A percentile compares a stretch with the other conserved stretches of the same genome.
phyloP scores from a whole-genome alignment of 2,113 vertebrate species.

The Galbula dea region DNA sequence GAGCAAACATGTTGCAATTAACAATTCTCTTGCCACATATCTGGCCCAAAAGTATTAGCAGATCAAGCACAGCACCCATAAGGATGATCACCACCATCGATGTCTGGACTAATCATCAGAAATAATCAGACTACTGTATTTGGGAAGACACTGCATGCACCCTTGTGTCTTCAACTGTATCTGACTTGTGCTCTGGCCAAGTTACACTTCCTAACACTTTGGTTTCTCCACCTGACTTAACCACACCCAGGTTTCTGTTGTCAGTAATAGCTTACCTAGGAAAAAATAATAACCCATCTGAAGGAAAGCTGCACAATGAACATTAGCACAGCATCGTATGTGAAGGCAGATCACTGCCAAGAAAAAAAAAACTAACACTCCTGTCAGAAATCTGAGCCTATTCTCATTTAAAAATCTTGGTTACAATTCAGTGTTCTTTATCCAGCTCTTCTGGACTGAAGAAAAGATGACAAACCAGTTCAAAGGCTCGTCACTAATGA shows the following conservation, averaged over 20 bases:
- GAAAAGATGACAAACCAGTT: background rate
- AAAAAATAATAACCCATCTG: too few relatives aligned
- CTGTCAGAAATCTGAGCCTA: background rate
- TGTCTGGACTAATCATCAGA: background rate
- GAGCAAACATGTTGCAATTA: rapidly evolving
- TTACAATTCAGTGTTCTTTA: background rate
- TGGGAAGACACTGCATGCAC: background rate
- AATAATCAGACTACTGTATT: background rate
- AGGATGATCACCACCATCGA: background rate
- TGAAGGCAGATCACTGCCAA: background rate
- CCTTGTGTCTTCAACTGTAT: background rate
- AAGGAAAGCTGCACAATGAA: background rate
- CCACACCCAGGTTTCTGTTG: background rate
- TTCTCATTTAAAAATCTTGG: background rate
- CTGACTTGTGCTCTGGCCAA: background rate
- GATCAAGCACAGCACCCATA: background rate
- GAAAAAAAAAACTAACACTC: background rate
- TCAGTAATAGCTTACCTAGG: background rate
- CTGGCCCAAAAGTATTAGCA: background rate
- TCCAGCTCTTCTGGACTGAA: background rate
- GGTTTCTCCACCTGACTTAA: background rate
- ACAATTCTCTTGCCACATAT: background rate
- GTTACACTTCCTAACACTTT: rapidly evolving
- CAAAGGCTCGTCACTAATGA: background rate
- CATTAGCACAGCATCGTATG: background rate